phyloP scores from a whole-genome alignment of 2,888 invertebrate species.

The Drosophila picticornis region DNA sequence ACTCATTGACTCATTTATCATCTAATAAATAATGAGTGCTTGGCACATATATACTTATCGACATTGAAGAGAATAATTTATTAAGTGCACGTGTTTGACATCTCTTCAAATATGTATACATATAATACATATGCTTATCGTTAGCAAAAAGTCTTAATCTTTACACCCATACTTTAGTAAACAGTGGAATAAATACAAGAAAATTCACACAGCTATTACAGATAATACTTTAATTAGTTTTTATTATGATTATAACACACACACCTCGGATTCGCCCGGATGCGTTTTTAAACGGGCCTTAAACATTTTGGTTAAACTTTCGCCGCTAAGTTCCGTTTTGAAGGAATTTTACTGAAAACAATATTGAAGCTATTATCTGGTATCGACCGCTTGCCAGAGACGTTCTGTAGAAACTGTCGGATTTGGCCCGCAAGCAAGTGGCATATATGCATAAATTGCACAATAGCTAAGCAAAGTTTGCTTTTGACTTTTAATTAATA shows the following conservation, averaged over 20 bases:
- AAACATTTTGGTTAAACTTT: conserved; percentile 82
- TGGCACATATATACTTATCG: not conserved
- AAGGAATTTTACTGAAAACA: conserved; percentile 37
- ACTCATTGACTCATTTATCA: not conserved
- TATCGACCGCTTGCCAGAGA: conserved; percentile 41
- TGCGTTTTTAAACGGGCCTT: conserved; percentile 82
- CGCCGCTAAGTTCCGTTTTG: conserved; percentile 80
- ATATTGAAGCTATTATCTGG: conserved; percentile 13
- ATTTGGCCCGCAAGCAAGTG: conserved; percentile 50
- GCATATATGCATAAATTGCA: conserved; percentile 67
- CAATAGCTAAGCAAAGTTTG: conserved; percentile 31
- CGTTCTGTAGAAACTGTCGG: conserved; percentile 60
- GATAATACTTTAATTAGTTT: not conserved
- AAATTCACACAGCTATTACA: not conserved
- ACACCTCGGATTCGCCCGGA: conserved; percentile 83
- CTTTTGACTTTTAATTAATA: conserved; percentile 70
- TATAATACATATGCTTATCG: not conserved
- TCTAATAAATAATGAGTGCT: not conserved
- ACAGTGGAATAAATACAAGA: not conserved
- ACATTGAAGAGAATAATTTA: not conserved
- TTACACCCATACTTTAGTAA: not conserved
- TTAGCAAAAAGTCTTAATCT: not conserved
- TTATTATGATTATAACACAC: conserved; percentile 7
- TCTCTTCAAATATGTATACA: not conserved
- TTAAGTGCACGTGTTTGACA: conserved; percentile 16